Conservation (phyloP, 2,797 vertebrate species). For the Tachyglossus aculeatus region DNA sequence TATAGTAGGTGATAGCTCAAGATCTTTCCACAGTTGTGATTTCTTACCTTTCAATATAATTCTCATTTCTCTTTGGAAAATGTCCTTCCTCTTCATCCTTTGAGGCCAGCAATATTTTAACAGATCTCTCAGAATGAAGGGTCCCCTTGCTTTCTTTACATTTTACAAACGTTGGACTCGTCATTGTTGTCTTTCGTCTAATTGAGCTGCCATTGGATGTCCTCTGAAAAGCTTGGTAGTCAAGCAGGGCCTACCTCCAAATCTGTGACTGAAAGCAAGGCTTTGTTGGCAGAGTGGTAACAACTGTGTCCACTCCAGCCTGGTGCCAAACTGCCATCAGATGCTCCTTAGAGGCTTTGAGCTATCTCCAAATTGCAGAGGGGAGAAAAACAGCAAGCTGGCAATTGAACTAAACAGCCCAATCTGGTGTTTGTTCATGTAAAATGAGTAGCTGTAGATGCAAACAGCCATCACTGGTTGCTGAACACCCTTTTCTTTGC, state of each 20-base stretch:
- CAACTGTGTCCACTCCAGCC: not conserved
- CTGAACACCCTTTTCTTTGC: too few species aligned
- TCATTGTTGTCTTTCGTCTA: not conserved
- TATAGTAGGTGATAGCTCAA: too few species aligned
- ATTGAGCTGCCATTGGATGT: not conserved
- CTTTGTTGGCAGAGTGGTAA: not conserved
- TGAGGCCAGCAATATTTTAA: not conserved
- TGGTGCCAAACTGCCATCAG: not conserved
- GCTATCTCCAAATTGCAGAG: not conserved
- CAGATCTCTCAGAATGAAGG: not conserved
- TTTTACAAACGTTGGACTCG: not conserved
- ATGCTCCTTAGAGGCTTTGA: not conserved
- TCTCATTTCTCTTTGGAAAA: too few species aligned
- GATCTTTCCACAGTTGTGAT: too few species aligned
- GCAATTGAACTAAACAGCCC: not conserved
- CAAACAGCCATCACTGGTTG: not conserved
- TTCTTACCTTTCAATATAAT: too few species aligned
- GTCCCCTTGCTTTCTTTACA: not conserved
- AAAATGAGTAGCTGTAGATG: not conserved
- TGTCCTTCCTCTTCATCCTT: not conserved
- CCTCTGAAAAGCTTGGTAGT: not conserved
- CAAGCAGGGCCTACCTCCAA: not conserved
- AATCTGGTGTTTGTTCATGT: not conserved
- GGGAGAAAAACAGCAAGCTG: not conserved
- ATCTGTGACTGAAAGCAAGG: too few species aligned